Conservation (phyloP, 2,113 vertebrate genomes). For the Pelecanus crispus region DNA sequence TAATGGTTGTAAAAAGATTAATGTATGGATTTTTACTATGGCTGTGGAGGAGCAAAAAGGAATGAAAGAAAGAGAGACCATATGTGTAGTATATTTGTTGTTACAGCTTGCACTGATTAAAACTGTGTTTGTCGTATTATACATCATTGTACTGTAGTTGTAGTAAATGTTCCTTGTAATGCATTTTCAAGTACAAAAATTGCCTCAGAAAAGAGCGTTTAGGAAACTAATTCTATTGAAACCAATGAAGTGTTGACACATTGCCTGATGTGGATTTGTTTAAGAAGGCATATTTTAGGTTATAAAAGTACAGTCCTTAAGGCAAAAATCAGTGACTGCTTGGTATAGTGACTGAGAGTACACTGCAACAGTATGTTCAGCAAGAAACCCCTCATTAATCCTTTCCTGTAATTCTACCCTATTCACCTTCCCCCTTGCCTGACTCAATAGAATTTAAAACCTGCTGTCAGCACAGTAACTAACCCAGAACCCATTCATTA, state of each 20-base stretch:
- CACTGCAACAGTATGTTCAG: conserved; percentile 71
- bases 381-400: conserved; percentile 76
- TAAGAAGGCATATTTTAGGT: conserved; percentile 76
- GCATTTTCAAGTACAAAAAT: conserved; percentile 78
- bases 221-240: conserved; percentile 79
- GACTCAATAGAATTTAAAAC: conserved; percentile 78
- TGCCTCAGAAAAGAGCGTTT: conserved; percentile 75
- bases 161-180: conserved; percentile 81
- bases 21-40: conserved; percentile 20
- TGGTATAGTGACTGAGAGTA: conserved; percentile 71
- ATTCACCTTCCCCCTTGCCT: conserved; percentile 70
- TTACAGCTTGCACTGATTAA: conserved; percentile 70
- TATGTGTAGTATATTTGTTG: conserved; percentile 25
- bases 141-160: conserved; percentile 64
- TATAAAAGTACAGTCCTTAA: conserved; percentile 71
- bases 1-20: conserved; percentile 20
- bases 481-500: conserved; percentile 75
- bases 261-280: conserved; percentile 75
- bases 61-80: not conserved
- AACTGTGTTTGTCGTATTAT: conserved; percentile 68
- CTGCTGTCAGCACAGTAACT: conserved; percentile 72
- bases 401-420: conserved; percentile 77
- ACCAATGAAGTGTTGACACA: conserved; percentile 80
- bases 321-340: conserved; percentile 67
- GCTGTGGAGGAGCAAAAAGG: not conserved